Conservation (phyloP, 1,140 invertebrate species). For the Heterodera schachtii region DNA sequence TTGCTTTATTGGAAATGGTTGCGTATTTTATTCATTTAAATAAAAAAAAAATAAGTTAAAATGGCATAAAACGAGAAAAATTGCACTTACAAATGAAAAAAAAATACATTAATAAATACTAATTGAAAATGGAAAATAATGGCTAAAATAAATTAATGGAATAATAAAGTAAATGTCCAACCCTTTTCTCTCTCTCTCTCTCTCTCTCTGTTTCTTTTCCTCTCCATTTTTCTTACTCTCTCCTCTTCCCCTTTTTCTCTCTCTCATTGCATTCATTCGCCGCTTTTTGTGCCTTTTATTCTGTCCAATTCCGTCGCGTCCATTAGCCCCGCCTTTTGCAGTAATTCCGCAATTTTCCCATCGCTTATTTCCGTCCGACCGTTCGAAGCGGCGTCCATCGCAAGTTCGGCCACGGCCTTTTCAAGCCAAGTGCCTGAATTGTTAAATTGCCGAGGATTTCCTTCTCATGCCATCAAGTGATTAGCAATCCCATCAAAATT, state of each 20-base stretch:
- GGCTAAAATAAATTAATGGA: not conserved
- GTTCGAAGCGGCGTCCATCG: conserved; percentile 14
- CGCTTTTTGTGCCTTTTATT: not conserved
- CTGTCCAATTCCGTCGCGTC: conserved; percentile 2
- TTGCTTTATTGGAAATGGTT: too few relatives aligned
- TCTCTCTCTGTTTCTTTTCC: too few relatives aligned
- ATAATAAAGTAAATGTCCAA: not conserved
- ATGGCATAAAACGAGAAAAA: not conserved
- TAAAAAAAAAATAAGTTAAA: not conserved
- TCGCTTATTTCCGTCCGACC: conserved; percentile 11
- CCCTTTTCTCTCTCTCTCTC: too few relatives aligned
- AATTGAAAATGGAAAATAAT: not conserved
- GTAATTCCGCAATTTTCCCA: not conserved
- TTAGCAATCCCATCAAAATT: not conserved
- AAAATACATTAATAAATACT: too few relatives aligned
- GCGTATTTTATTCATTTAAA: too few relatives aligned
- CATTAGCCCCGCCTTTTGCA: not conserved
- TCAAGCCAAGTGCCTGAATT: conserved; percentile 34
- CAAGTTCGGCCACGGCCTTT: conserved; percentile 29
- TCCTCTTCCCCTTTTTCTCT: not conserved
- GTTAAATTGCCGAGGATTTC: too few relatives aligned
- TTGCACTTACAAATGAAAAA: too few relatives aligned
- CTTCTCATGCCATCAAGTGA: too few relatives aligned
- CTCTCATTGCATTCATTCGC: not conserved
- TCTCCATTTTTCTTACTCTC: too few relatives aligned